Conservation (phyloP, 1,140 invertebrate species). For the Chelonus insularis region DNA sequence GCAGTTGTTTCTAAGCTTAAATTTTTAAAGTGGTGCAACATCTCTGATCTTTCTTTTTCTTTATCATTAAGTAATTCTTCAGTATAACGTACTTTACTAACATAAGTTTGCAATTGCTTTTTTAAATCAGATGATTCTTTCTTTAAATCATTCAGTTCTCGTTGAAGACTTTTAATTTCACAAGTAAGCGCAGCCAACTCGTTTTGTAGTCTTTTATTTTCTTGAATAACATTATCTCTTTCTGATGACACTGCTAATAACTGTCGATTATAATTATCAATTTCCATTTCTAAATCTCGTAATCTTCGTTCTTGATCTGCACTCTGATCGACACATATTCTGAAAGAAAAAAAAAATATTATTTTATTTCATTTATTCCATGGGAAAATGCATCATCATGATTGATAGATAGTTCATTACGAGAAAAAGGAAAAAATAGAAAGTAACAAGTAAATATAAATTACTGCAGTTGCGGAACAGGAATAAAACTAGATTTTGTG, state of each 20-base stretch:
- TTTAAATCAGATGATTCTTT: constrained; percentile 70
- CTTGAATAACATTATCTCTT: constrained; percentile 62
- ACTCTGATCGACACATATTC: constrained; percentile 43
- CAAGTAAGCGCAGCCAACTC: constrained; percentile 62
- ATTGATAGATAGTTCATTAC: background rate
- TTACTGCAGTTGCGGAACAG: constrained; percentile 8
- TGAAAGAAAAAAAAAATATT: background rate
- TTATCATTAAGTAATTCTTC: constrained; percentile 71
- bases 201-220: constrained; percentile 69
- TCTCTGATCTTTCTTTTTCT: constrained; percentile 71
- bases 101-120: constrained; percentile 72
- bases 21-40: constrained; percentile 73
- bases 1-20: constrained; percentile 71
- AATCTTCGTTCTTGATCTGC: constrained; percentile 47
- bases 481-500: constrained; percentile 17
- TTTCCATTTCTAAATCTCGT: constrained; percentile 59
- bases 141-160: constrained; percentile 66
- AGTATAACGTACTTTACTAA: constrained; percentile 69
- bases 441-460: background rate
- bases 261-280: constrained; percentile 63
- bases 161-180: constrained; percentile 59
- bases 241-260: constrained; percentile 60
- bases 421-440: constrained; percentile 2
- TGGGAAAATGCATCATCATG: background rate
- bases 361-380: too few species aligned